These are phyloP conservation scores for Ariopsis seemanni DNA, from an alignment of 2,113 vertebrate genomes.

Conservation along the genomic window DNA sequence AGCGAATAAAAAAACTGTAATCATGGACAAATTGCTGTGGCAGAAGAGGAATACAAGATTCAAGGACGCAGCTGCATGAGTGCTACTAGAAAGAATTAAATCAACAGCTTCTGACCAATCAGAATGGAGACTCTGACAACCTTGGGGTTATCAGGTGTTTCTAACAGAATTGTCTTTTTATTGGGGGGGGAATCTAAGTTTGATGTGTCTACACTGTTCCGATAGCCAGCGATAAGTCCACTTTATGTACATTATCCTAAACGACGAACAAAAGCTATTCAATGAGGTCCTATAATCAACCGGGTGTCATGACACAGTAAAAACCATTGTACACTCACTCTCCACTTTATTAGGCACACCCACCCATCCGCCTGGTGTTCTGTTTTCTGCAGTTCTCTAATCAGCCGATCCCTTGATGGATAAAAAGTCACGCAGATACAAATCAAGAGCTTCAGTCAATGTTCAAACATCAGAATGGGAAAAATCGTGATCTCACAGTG, in stretches of 20 bases:
- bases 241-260: not conserved
- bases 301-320: not conserved
- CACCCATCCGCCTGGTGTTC: too few species aligned
- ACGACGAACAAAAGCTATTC: not conserved
- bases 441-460: too few species aligned
- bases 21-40: not conserved
- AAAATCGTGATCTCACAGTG: too few species aligned
- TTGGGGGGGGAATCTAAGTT: not conserved
- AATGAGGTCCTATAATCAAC: not conserved
- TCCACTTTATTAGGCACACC: too few species aligned
- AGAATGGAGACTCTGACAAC: not conserved
- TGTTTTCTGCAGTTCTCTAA: too few species aligned
- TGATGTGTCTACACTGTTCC: not conserved
- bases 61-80: not conserved
- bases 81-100: not conserved
- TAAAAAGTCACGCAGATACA: too few species aligned
- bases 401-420: too few species aligned
- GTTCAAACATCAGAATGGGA: too few species aligned
- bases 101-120: not conserved
- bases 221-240: not conserved
- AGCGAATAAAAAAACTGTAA: not conserved
- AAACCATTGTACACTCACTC: not conserved
- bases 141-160: not conserved
- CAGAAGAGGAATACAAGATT: not conserved
- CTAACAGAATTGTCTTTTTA: not conserved